Evolutionary conservation across 1,140 invertebrate species (phyloP), one percentile per base, ranked within the genome.

Genomic region (Micrasema longulum): DNA sequence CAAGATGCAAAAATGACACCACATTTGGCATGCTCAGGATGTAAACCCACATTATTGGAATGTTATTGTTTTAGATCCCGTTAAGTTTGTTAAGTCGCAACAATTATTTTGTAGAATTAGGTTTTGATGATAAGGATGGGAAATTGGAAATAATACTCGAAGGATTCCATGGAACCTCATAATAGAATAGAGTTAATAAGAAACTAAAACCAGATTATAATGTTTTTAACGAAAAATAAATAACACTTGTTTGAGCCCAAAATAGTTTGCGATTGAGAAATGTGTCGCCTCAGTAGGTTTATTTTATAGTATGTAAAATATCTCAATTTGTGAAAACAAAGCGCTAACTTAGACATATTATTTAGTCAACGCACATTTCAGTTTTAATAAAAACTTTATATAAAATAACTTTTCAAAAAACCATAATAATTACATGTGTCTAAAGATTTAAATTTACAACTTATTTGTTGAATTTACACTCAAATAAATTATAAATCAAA

Each of bases 51-150:
- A 47, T 62, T 45, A 69, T 48, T 63, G 26, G 55, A 63, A 70
- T 70, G 68, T 70, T 70, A 70, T 70, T 70, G 57, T 70, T 70
- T 45, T 63, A 63, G 60, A 63, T 70, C 68, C 68, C 68, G 53
- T 31, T 52, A n/a, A 64, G 38, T 64, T 64, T 26, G 60, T 45
- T 45, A 47, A 64, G 60, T 64, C 60, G 18, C 18, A 64, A 64
- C 60, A 64, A 64, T 16, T 12, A 12, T 60, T 47, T 20, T 11
- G 16, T 60, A 41, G 22, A 41, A 41, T 41, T 38, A 36, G 55
- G 16, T 60, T 60, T 60, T 14, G 0, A 22, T 60, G 36, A 41
- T 9, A 41, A n/a, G 41, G 55, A 36, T 41, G 9, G 36, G 55
- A 36, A 36, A 55, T 35, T 31, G 22, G 52, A 31, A 48, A 16